These are phyloP conservation scores for Pentalonia nigronervosa DNA, from an alignment of 1,140 invertebrate genomes.

Conservation along the genomic window DNA sequence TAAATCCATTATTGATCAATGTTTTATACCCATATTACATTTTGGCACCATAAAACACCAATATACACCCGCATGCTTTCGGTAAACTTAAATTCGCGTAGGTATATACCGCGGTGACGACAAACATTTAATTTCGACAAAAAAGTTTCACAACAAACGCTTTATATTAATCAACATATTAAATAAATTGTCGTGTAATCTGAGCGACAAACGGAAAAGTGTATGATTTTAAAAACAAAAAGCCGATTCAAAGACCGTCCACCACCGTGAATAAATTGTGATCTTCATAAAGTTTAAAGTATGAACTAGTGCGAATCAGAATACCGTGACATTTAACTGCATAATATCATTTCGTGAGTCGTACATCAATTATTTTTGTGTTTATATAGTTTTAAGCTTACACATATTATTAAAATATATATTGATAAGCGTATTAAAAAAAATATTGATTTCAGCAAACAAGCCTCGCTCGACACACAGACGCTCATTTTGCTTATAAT, in stretches of 20 bases:
- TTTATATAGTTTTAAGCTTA: not conserved
- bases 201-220: not conserved
- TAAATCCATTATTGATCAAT: conserved; percentile 44
- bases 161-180: not conserved
- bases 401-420: not conserved
- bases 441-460: not conserved
- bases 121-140: not conserved
- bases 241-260: not conserved
- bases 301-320: not conserved
- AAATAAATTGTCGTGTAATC: not conserved
- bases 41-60: not conserved
- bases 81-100: not conserved
- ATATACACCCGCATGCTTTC: not conserved
- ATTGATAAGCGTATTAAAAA: not conserved
- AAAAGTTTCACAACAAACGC: not conserved
- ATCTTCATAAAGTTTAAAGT: no score
- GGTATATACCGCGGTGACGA: not conserved
- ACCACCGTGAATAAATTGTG: not conserved
- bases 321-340: not conserved
- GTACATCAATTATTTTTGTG: not conserved
- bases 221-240: not conserved
- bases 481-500: not conserved
- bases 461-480: fast-evolving
- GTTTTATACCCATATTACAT: not conserved
- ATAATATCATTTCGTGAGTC: no score